Evolutionary conservation across 2,113 vertebrate species (phyloP).

Genomic region (Ciconia maguari): DNA sequence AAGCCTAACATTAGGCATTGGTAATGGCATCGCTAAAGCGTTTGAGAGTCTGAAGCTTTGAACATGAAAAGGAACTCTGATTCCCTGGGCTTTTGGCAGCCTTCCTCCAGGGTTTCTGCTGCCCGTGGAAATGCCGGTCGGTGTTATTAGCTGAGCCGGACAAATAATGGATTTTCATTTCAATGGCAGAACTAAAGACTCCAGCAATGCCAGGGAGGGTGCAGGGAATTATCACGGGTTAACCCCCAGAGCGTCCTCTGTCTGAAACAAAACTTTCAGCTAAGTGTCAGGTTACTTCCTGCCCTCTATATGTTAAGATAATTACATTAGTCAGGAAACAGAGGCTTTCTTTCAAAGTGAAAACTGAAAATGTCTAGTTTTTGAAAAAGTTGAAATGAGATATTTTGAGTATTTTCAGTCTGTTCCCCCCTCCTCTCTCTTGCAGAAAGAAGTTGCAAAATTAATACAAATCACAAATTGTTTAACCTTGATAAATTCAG

Average conservation of each 20-base stretch:
- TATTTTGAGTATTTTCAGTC: not conserved
- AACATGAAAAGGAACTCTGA: not conserved
- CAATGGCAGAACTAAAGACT: not conserved
- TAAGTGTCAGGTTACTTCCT: not conserved
- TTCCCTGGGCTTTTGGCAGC: not conserved
- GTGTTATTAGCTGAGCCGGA: not conserved
- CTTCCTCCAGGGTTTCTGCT: constrained; percentile 11
- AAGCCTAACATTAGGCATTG: not conserved
- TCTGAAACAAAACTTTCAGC: not conserved
- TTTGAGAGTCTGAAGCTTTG: not conserved
- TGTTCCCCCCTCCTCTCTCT: not conserved
- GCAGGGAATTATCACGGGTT: not conserved
- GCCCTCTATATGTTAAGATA: not conserved
- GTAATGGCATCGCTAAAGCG: not conserved
- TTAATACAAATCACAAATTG: not conserved
- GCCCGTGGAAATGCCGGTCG: not conserved
- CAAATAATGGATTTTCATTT: constrained; percentile 26
- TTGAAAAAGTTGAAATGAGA: not conserved
- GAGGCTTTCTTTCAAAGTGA: not conserved
- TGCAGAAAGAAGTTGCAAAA: not conserved
- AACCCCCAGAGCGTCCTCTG: not conserved
- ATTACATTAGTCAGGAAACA: not conserved
- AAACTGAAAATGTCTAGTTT: not conserved
- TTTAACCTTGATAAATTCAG: not conserved
- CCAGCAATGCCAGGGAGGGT: not conserved